Percentiles rank a stretch among this genome's conserved stretches.
phyloP scores from a whole-genome alignment of 2,888 invertebrate genomes.

The Diachrysia chrysitis region DNA sequence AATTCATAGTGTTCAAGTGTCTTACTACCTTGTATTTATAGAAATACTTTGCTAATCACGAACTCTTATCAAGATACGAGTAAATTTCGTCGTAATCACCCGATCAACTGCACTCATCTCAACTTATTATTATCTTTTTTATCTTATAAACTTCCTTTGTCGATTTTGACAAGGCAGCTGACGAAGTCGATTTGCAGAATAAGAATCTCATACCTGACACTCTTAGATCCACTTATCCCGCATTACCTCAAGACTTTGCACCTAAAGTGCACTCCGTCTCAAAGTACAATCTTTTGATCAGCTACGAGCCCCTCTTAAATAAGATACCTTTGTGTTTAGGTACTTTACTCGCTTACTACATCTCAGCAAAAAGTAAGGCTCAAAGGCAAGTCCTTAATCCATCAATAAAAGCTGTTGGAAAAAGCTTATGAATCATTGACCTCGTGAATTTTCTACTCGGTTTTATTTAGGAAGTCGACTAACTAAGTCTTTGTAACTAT shows the following conservation, averaged over 20 bases:
- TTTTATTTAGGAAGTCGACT: not conserved
- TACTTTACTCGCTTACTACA: not conserved
- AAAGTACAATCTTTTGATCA: slow-evolving; percentile 7
- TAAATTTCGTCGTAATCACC: too few species aligned
- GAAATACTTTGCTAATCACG: not conserved
- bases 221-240: slow-evolving; percentile 2
- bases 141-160: not conserved
- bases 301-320: not conserved
- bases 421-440: slow-evolving; percentile 1
- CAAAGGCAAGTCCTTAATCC: not conserved
- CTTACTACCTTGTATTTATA: not conserved
- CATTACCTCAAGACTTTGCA: slow-evolving; percentile 1
- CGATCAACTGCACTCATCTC: not conserved
- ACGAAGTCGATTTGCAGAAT: not conserved
- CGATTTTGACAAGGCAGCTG: not conserved
- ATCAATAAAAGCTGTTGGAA: not conserved
- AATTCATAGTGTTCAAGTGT: not conserved
- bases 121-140: not conserved
- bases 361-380: not conserved
- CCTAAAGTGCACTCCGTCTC: not conserved
- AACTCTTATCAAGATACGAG: not conserved
- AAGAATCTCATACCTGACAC: not conserved
- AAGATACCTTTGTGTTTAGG: not conserved
- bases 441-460: not conserved
- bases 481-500: not conserved